Percentiles rank a stretch among this genome's conserved stretches.
These are phyloP conservation scores for Pangasius larnaudii DNA, from an alignment of 2,797 vertebrate species.

Conservation along the genomic window DNA sequence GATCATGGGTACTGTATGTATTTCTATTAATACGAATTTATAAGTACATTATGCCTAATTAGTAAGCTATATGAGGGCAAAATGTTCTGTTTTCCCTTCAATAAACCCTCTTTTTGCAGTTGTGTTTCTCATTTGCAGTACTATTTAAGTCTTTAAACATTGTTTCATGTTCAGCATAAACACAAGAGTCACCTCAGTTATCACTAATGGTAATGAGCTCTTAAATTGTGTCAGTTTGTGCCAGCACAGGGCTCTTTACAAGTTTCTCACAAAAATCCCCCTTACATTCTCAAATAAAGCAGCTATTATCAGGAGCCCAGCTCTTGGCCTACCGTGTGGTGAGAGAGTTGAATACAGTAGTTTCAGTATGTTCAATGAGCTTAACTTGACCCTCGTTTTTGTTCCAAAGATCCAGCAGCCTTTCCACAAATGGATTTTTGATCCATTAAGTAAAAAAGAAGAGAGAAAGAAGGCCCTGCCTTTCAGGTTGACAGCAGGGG, in stretches of 20 bases:
- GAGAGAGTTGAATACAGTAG: conserved; percentile 51
- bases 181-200: background rate
- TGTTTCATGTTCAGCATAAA: conserved; percentile 18
- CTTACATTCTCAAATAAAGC: conserved; percentile 51
- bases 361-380: conserved; percentile 53
- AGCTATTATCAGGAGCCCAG: conserved; percentile 48
- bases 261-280: conserved; percentile 36
- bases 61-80: background rate
- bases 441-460: conserved; percentile 54
- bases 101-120: background rate
- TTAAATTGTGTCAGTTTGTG: conserved; percentile 28
- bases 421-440: conserved; percentile 58
- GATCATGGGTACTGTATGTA: background rate
- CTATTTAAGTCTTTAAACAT: background rate
- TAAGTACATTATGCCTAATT: background rate
- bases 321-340: conserved; percentile 35
- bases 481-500: conserved; percentile 58
- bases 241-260: conserved; percentile 12
- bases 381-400: conserved; percentile 52
- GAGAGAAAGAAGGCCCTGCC: conserved; percentile 46
- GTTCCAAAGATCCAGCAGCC: conserved; percentile 47
- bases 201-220: conserved; percentile 15
- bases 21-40: background rate
- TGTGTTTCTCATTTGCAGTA: background rate
- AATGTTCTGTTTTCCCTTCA: background rate